Evolutionary conservation across 2,113 vertebrate genomes (phyloP), one percentile per base, ranked within the genome.

Genomic region (Ascaphus truei): DNA sequence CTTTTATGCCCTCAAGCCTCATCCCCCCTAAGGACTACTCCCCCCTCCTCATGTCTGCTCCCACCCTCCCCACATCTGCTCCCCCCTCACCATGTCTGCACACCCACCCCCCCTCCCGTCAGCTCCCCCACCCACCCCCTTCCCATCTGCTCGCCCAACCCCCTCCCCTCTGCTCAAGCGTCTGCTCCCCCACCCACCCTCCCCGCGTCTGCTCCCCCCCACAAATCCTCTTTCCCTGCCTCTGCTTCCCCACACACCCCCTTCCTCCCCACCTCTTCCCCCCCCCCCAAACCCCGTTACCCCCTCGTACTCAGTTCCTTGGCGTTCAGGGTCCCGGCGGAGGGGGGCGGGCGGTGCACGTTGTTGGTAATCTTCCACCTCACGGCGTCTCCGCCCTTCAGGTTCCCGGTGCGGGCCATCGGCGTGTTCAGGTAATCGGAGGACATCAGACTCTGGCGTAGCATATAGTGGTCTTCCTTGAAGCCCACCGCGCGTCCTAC

Each of bases 311-410:
- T 77, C 67, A 81, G 89, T 48, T 98, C 95, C 13, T 93, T 87
- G 25, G 92, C 88, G 80, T 79, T 95, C 77, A 86, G 33, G 71
- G 71, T 74, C 8, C 81, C 75, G 0, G 88, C 22, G 0, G 90
- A 76, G 20, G 88, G 76, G 3, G 91, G 63, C 2, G 77, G 79
- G 4, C 89, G 84, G 81, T 98, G 97, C 1, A 96, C 92, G 0
- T 98, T 99, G 77, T 99, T 97, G 16, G 86, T 93, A 72, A 98
- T 89, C 82, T 92, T 96, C 97, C 96, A 98, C 75, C 91, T 92
- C 3, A 98, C 91, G 0, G 87, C 85, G 53, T 98, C 96, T 0
- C 90, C 89, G 0, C 92, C 93, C 77, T 98, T 95, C 27, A 88
- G 91, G 16, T 90, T 93, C 3, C 95, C 94, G 0, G 81, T 93